Percentiles rank a stretch among this genome's conserved stretches.
Conservation (phyloP, 2,797 vertebrate species). For the Leptoclinus maculatus region DNA sequence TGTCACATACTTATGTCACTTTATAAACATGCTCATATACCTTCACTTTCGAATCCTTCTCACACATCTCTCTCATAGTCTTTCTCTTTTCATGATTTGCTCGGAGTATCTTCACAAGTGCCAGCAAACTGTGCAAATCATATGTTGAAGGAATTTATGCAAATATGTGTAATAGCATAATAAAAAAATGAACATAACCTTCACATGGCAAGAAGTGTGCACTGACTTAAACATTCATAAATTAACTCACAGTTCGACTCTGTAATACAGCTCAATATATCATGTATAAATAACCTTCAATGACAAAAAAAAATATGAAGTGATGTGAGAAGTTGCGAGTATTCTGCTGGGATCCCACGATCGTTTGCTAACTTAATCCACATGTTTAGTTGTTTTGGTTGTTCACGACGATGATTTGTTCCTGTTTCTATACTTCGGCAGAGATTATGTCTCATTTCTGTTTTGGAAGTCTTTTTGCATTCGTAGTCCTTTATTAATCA, state of each 20-base stretch:
- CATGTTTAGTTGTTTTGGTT: neutral
- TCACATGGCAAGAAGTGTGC: conserved; percentile 4
- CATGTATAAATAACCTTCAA: conserved; percentile 13
- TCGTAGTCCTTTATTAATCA: conserved; percentile 12
- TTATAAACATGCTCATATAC: conserved; percentile 1
- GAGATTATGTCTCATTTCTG: neutral
- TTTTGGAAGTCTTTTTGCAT: conserved; percentile 14
- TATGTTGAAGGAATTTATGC: neutral
- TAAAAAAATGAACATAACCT: neutral
- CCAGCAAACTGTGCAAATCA: neutral
- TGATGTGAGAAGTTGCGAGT: neutral
- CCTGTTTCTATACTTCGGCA: conserved; percentile 9
- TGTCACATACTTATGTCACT: conserved; percentile 15
- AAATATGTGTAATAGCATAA: conserved; percentile 11
- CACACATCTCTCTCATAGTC: conserved; percentile 13
- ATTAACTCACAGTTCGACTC: neutral
- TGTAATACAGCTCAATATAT: conserved; percentile 10
- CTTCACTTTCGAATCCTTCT: conserved; percentile 19
- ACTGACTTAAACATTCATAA: conserved; percentile 8
- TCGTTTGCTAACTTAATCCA: conserved; percentile 10
- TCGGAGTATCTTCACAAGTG: neutral
- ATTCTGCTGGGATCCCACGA: conserved; percentile 2
- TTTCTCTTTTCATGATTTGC: neutral
- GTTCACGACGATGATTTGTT: conserved; percentile 33
- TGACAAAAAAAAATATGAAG: neutral